Conservation (phyloP, 2,888 invertebrate species). For the Amphiduros pacificus region DNA sequence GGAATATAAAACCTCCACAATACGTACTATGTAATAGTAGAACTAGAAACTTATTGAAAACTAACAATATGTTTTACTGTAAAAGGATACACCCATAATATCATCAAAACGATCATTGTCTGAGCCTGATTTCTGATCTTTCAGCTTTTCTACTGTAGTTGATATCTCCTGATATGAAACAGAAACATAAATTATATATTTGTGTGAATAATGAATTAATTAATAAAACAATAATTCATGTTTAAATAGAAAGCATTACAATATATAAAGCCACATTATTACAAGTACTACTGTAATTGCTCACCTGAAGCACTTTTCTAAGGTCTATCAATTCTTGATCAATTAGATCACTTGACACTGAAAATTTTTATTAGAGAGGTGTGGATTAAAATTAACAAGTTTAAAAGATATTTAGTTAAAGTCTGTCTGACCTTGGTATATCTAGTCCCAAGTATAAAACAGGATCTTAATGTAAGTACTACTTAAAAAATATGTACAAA, state of each 20-base stretch:
- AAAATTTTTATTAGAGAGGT: too few relatives aligned
- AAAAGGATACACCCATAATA: slow-evolving; percentile 46
- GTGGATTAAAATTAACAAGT: too few relatives aligned
- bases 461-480: background rate
- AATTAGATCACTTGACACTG: slow-evolving; percentile 44
- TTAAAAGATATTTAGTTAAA: too few relatives aligned
- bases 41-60: background rate
- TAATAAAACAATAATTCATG: too few relatives aligned
- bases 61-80: background rate
- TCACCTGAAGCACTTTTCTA: slow-evolving; percentile 47
- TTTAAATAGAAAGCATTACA: too few relatives aligned
- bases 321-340: slow-evolving; percentile 49
- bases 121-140: slow-evolving; percentile 35
- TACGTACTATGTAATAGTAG: background rate
- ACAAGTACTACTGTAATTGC: background rate
- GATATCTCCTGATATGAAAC: slow-evolving; percentile 43
- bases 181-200: background rate
- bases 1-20: slow-evolving; percentile 4
- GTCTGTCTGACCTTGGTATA: too few relatives aligned
- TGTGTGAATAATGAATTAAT: too few relatives aligned
- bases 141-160: slow-evolving; percentile 40
- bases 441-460: too few relatives aligned
- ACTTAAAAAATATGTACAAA: background rate
- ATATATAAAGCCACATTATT: too few relatives aligned
- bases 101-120: slow-evolving; percentile 50